Conservation (phyloP, 2,113 vertebrate species). For the Tapirus terrestris region DNA sequence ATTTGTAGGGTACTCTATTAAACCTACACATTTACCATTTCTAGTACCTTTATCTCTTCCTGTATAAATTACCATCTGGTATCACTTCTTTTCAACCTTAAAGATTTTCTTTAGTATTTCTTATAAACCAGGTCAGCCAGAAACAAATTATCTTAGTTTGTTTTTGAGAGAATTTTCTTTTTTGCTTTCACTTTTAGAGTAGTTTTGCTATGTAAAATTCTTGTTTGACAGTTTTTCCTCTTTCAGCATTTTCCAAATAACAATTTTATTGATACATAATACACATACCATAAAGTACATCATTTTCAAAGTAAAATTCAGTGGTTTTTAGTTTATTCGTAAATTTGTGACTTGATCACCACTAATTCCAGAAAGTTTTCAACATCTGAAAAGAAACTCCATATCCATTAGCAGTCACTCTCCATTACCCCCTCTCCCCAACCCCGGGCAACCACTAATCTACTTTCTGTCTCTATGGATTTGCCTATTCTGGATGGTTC, state of each 20-base stretch:
- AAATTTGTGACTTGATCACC: background rate
- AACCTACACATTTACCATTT: background rate
- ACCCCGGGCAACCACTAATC: background rate
- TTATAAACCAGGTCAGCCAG: background rate
- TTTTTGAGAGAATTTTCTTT: background rate
- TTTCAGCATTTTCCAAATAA: background rate
- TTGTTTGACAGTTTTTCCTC: background rate
- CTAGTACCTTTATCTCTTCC: background rate
- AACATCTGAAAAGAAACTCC: background rate
- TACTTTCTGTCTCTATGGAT: background rate
- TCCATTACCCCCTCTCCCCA: background rate
- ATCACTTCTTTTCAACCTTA: background rate
- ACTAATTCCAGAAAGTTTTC: background rate
- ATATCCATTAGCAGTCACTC: background rate
- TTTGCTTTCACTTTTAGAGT: background rate
- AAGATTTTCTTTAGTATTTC: background rate
- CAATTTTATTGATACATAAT: background rate
- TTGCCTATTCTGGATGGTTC: background rate
- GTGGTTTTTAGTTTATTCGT: background rate
- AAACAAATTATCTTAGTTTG: background rate
- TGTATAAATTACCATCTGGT: background rate
- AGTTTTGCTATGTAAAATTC: background rate
- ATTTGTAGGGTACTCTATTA: background rate
- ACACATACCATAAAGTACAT: background rate
- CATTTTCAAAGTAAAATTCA: background rate